Evolutionary conservation across 2,797 vertebrate species (phyloP).

Genomic region (Avahi laniger): DNA sequence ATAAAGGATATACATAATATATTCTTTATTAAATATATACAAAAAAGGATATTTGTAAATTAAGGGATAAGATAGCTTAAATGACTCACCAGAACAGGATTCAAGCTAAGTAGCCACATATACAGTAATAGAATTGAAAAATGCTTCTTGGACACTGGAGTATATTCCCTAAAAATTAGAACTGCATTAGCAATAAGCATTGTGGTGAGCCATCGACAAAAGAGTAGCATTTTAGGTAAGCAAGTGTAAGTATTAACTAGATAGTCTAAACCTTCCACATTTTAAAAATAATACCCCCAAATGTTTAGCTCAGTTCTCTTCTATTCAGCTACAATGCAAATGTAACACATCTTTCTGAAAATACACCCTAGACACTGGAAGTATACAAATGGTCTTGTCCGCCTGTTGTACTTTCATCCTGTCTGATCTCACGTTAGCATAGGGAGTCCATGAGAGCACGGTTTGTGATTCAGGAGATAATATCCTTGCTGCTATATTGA

Average conservation of each 20-base stretch:
- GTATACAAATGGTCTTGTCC: background rate
- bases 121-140: background rate
- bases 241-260: background rate
- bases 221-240: conserved; percentile 45
- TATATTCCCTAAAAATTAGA: background rate
- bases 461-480: background rate
- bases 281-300: background rate
- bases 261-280: background rate
- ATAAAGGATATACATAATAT: background rate
- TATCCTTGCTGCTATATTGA: conserved; percentile 35
- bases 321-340: background rate
- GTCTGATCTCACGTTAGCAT: conserved; percentile 20
- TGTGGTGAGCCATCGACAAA: background rate
- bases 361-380: background rate
- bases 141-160: background rate
- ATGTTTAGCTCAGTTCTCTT: background rate
- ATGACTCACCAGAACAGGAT: background rate
- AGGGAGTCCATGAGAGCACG: background rate
- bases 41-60: background rate
- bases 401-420: background rate
- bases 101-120: background rate
- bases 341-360: conserved; percentile 38
- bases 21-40: too few relatives aligned
- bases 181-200: background rate
- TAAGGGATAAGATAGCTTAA: background rate